phyloP scores from a whole-genome alignment of 2,113 vertebrate species.

The Apodemus speciosus region DNA sequence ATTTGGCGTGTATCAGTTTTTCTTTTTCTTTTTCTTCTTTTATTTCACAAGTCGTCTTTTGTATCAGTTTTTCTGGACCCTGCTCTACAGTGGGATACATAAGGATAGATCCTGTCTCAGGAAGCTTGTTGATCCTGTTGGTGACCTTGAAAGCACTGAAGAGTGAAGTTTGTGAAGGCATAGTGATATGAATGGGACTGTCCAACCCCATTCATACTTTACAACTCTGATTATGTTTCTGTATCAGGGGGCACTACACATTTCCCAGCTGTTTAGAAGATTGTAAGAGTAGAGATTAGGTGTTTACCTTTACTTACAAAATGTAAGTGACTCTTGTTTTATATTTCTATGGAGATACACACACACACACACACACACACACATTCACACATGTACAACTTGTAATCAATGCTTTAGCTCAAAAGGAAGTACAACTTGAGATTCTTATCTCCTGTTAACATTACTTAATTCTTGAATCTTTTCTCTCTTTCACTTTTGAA shows the following conservation, averaged over 20 bases:
- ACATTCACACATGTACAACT: neutral
- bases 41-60: no score
- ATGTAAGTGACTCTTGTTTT: neutral
- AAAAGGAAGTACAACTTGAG: neutral
- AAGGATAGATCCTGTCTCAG: neutral
- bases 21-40: no score
- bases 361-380: neutral
- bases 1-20: conserved; percentile 26
- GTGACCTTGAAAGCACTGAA: conserved; percentile 7
- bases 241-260: neutral
- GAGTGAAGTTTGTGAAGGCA: neutral
- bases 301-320: conserved; percentile 34
- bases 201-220: neutral
- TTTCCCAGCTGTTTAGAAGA: conserved; percentile 12
- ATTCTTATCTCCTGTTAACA: neutral
- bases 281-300: neutral
- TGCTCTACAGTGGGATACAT: neutral
- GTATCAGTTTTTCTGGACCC: conserved; percentile 24
- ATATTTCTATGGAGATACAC: neutral
- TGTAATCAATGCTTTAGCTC: neutral
- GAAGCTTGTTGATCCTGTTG: neutral
- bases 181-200: neutral
- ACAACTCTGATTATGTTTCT: neutral
- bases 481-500: neutral
- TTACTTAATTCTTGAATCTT: conserved; percentile 11